phyloP scores from a whole-genome alignment of 2,113 vertebrate species.

The Leptobrachium ailaonicum region DNA sequence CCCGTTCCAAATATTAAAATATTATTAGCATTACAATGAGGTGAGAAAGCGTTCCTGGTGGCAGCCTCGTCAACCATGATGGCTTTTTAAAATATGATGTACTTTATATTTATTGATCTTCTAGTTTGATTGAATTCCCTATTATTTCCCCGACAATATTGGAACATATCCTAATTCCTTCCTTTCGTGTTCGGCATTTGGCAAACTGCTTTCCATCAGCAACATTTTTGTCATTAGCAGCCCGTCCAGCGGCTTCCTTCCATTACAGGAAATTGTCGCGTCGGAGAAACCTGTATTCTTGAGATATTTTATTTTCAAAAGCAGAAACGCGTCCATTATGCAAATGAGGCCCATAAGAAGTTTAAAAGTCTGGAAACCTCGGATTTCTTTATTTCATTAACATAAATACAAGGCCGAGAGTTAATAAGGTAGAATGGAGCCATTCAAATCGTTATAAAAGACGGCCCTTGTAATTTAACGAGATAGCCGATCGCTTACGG shows the following conservation, averaged over 20 bases:
- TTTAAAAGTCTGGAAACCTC: constrained; percentile 67
- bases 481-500: constrained; percentile 46
- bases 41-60: constrained; percentile 12
- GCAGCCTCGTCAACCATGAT: constrained; percentile 47
- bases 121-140: constrained; percentile 58
- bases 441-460: constrained; percentile 18
- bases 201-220: constrained; percentile 51
- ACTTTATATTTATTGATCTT: constrained; percentile 51
- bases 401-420: constrained; percentile 17
- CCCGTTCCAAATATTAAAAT: neutral
- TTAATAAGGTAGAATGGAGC: constrained; percentile 45
- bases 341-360: constrained; percentile 58
- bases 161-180: constrained; percentile 47
- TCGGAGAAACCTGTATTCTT: constrained; percentile 48
- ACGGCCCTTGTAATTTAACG: constrained; percentile 39
- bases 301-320: constrained; percentile 57
- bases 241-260: constrained; percentile 34
- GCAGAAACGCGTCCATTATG: constrained; percentile 52
- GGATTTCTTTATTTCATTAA: constrained; percentile 67
- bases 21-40: neutral
- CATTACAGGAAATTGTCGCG: constrained; percentile 50
- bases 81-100: constrained; percentile 50
- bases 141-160: constrained; percentile 32
- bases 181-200: constrained; percentile 46
- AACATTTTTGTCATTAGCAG: constrained; percentile 22